Base-by-base conservation (phyloP, 2,888 invertebrate genomes). In the Clusia tigrina region DNA sequence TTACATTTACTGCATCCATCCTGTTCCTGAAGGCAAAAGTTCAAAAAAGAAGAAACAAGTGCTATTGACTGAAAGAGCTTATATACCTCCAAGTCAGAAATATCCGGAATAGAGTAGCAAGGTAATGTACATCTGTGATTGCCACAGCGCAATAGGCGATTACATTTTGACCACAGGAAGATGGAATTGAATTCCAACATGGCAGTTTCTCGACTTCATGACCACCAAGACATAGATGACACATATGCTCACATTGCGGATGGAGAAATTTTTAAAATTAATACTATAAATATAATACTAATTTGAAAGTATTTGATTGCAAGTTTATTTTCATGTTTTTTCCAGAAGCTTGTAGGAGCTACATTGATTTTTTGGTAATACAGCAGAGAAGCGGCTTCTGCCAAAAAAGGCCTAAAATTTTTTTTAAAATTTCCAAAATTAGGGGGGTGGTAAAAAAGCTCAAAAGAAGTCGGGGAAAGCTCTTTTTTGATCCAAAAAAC, bases 131-230 rank as follows among this genome's bases (percentile, higher is more conserved):
- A 96, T 0, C 76, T 85, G 78, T 98, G 98, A 77, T 92, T 91
- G 1, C 89, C 89, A 81, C 97, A 97, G 1, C 85, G 78, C 15
- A 98, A 84, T 2, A 84, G 78, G 59, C 89, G 87, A 0, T 89
- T 90, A 83, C 98, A 98, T 18, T 86, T 85, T 92, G 86, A 1
- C 93, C 92, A 79, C 98, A 98, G 6, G 93, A 92, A 5, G 87
- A 86, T 0, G 91, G 86, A 59, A 85, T 85, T 1, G 94, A 91
- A 83, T 89, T 80, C 80, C 89, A 86, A 80, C 93, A 91, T 2
- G 90, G 88, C 85, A 89, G 89, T 20, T 86, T 78, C n/a, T 86
- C 82, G 10, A 87, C 86, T 82, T 92, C 90, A 84, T 93, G 91
- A 65, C 88, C 87, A 37, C 91, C 91, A 77, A 93, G 85, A 79